Evolutionary conservation across 2,888 invertebrate species (phyloP).

Genomic region (Lepetodrilus schrolli): DNA sequence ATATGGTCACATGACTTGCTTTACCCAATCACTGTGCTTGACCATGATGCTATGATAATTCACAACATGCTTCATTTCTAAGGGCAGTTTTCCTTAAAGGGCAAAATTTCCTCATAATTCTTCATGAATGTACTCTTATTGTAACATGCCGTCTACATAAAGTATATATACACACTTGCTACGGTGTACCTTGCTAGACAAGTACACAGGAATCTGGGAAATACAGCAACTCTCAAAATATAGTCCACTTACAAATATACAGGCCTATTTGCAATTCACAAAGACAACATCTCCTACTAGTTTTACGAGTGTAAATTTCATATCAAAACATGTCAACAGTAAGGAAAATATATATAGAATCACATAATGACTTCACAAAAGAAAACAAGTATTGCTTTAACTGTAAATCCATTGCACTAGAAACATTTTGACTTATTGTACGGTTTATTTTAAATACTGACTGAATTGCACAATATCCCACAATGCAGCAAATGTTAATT

Average conservation of each 20-base stretch:
- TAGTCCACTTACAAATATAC: constrained; percentile 13
- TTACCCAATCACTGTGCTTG: constrained; percentile 26
- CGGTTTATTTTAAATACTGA: constrained; percentile 8
- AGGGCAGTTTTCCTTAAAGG: no score
- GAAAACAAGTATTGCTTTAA: constrained; percentile 17
- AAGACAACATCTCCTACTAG: background rate
- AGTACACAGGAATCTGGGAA: no score
- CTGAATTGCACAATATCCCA: constrained; percentile 1
- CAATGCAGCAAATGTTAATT: background rate
- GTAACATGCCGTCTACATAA: no score
- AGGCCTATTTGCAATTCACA: background rate
- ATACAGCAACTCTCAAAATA: constrained; percentile 22
- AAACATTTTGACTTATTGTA: constrained; percentile 18
- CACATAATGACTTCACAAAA: background rate
- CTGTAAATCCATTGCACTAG: constrained; percentile 16
- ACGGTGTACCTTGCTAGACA: no score
- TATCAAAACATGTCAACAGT: constrained; percentile 19
- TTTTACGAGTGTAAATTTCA: background rate
- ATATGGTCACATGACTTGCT: constrained; percentile 14
- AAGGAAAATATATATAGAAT: constrained; percentile 14
- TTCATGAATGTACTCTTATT: no score
- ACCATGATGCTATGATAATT: background rate
- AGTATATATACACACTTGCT: no score
- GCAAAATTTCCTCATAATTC: no score
- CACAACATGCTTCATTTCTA: no score